Evolutionary conservation across 2,113 vertebrate genomes (phyloP).

Genomic region (Calyptomena viridis): DNA sequence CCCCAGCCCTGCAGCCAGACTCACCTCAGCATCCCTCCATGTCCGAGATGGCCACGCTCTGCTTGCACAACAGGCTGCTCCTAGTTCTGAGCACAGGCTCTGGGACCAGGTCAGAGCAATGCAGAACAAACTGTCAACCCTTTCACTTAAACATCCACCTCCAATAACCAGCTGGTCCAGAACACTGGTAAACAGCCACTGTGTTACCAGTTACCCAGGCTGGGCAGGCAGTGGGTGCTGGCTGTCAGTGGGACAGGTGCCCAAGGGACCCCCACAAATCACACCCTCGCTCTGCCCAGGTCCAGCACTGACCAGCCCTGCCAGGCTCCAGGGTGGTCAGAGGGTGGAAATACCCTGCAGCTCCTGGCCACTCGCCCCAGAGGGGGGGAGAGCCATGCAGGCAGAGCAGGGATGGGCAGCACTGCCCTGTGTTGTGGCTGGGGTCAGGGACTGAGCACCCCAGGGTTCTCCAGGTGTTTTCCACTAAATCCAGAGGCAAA

Average conservation of each 20-base stretch:
- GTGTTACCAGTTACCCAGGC: not conserved
- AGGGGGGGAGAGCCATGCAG: not conserved
- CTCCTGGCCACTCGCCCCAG: rapidly evolving
- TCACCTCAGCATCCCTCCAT: not conserved
- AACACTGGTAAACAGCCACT: no score
- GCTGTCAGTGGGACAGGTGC: not conserved
- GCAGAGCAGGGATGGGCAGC: not conserved
- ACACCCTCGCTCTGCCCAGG: not conserved
- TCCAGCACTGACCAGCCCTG: not conserved
- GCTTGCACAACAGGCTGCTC: not conserved
- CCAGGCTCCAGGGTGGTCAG: not conserved
- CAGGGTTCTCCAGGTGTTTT: no score
- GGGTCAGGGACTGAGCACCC: not conserved
- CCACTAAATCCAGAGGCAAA: not conserved
- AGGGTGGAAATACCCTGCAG: not conserved
- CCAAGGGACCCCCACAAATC: not conserved
- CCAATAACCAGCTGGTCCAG: not conserved
- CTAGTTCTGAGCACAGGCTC: not conserved
- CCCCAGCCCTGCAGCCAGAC: not conserved
- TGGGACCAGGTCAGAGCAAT: not conserved
- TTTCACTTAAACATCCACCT: not conserved
- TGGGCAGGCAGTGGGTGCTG: not conserved
- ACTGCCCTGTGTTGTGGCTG: not conserved
- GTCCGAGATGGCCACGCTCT: not conserved
- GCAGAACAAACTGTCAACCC: not conserved